phyloP scores from a whole-genome alignment of 2,113 vertebrate species.

The Rhinoderma darwinii region DNA sequence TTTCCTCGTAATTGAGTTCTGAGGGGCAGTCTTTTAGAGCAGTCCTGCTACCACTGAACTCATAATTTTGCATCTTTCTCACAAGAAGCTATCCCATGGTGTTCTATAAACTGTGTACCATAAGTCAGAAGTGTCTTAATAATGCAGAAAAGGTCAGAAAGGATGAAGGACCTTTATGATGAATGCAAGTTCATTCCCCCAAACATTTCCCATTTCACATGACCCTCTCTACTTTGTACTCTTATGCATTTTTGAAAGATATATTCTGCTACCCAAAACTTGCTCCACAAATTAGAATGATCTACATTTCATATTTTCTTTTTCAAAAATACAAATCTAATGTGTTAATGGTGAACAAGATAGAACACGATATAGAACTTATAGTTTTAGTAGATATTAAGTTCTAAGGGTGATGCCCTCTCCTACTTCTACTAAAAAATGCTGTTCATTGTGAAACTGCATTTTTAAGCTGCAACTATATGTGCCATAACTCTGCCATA shows the following conservation, averaged over 20 bases:
- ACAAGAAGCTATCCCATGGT: constrained; percentile 60
- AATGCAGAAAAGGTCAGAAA: constrained; percentile 67
- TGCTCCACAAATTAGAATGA: background rate
- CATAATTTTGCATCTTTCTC: constrained; percentile 60
- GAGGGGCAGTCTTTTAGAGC: constrained; percentile 46
- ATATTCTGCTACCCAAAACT: constrained; percentile 4
- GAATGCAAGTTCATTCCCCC: constrained; percentile 56
- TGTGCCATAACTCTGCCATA: background rate
- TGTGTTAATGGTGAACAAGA: background rate
- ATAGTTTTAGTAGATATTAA: background rate
- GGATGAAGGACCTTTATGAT: constrained; percentile 56
- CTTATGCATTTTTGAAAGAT: background rate
- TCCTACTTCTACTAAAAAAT: background rate
- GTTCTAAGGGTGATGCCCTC: background rate
- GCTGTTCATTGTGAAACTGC: background rate
- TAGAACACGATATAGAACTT: background rate
- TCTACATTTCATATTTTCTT: background rate
- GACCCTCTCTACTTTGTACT: constrained; percentile 31
- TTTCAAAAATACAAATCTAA: background rate
- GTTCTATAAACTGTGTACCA: constrained; percentile 57
- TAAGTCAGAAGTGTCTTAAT: constrained; percentile 66
- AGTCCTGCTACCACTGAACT: constrained; percentile 46
- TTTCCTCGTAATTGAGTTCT: constrained; percentile 60
- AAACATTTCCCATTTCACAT: constrained; percentile 30
- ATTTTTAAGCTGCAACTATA: background rate